A percentile compares a stretch with the other conserved stretches of the same genome.
Conservation (phyloP, 2,797 vertebrate genomes). For the Acanthurus tractus region DNA sequence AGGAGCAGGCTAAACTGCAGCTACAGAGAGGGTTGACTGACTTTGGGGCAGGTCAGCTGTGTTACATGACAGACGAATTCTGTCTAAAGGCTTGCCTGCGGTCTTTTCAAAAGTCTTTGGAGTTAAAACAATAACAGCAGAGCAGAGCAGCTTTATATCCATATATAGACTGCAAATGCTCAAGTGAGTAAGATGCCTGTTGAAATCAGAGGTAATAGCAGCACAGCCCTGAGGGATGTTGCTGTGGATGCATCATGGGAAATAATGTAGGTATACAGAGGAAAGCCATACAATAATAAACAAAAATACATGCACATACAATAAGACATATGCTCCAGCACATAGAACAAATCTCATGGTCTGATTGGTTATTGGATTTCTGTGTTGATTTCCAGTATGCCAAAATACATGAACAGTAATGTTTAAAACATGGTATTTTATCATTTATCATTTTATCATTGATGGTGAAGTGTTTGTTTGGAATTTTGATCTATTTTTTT, state of each 20-base stretch:
- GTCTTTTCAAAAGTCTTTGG: background rate
- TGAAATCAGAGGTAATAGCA: slow-evolving; percentile 44
- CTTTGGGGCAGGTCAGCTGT: slow-evolving; percentile 42
- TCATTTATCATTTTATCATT: no score
- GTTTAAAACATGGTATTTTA: no score
- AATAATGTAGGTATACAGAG: background rate
- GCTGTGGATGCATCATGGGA: slow-evolving; percentile 9
- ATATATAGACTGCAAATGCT: slow-evolving; percentile 65
- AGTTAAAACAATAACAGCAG: slow-evolving; percentile 61
- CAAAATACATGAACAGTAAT: no score
- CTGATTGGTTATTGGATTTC: background rate
- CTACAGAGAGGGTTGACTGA: slow-evolving; percentile 19
- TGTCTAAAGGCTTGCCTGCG: no score
- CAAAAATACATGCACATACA: background rate
- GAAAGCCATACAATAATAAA: background rate
- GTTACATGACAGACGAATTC: slow-evolving; percentile 45
- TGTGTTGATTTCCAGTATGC: background rate
- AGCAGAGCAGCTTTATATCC: slow-evolving; percentile 37
- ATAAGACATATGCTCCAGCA: background rate
- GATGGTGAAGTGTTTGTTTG: no score
- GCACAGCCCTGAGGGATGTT: background rate
- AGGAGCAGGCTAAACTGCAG: slow-evolving; percentile 17
- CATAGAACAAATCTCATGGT: background rate
- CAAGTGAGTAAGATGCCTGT: slow-evolving; percentile 31
- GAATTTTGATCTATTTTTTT: no score